These are phyloP conservation scores for Chroicocephalus ridibundus DNA, from an alignment of 2,113 vertebrate species.

Conservation along the genomic window DNA sequence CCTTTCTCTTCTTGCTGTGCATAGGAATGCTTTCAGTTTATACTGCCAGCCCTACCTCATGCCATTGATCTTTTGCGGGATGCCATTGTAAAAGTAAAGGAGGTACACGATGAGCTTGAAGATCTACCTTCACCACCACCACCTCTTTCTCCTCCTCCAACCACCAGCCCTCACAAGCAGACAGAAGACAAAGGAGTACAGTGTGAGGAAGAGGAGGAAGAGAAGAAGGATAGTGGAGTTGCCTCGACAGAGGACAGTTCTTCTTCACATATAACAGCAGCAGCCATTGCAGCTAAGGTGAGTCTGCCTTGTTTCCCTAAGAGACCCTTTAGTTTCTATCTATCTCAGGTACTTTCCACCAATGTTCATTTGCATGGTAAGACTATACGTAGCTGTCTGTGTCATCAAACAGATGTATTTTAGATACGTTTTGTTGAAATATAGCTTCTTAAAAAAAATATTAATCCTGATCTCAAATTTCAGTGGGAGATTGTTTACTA, in stretches of 20 bases:
- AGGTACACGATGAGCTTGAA: constrained; percentile 93
- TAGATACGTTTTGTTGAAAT: neutral
- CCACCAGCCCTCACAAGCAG: constrained; percentile 91
- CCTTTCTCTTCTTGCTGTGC: constrained; percentile 51
- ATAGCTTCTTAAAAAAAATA: neutral
- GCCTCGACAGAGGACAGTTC: constrained; percentile 96
- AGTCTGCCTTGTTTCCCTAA: constrained; percentile 12
- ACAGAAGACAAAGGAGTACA: constrained; percentile 98
- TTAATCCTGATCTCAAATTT: neutral
- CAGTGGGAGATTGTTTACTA: neutral
- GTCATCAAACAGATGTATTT: neutral
- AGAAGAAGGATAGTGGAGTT: constrained; percentile 97
- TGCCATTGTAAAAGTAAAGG: constrained; percentile 92
- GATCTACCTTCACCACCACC: constrained; percentile 95
- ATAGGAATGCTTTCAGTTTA: constrained; percentile 99
- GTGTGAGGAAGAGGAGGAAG: constrained; percentile 97
- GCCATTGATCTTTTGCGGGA: constrained; percentile 97
- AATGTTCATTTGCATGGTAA: neutral
- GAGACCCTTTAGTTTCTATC: neutral
- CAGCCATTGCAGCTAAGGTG: constrained; percentile 97
- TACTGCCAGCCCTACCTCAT: constrained; percentile 97
- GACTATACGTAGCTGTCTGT: neutral
- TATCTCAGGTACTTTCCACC: constrained; percentile 26
- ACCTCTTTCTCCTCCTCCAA: constrained; percentile 88
- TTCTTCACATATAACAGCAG: constrained; percentile 97